Evolutionary conservation across 2,113 vertebrate species (phyloP).

Genomic region (Etheostoma spectabile): DNA sequence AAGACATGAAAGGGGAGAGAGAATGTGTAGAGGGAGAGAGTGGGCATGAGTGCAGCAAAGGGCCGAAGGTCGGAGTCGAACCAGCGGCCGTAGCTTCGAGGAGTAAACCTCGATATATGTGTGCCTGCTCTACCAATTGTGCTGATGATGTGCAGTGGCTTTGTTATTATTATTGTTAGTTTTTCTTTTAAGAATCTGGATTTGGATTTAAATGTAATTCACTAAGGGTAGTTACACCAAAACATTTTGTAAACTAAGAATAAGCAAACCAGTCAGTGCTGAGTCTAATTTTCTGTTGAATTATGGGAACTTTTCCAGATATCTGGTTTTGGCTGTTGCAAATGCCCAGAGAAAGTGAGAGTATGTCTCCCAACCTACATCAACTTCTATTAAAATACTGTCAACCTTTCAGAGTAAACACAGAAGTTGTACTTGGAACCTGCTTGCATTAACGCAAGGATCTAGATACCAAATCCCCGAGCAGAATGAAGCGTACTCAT

Average conservation of each 20-base stretch:
- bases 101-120: too few species aligned
- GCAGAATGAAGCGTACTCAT: too few species aligned
- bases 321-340: background rate
- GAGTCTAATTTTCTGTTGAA: background rate
- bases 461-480: background rate
- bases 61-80: too few species aligned
- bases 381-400: conserved; percentile 16
- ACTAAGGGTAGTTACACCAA: background rate
- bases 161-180: background rate
- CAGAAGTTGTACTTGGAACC: background rate
- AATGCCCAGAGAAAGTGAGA: background rate
- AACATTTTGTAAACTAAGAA: background rate
- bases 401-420: conserved; percentile 2
- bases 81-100: too few species aligned
- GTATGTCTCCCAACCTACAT: background rate
- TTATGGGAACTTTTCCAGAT: background rate
- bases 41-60: too few species aligned
- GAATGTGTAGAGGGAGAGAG: too few species aligned
- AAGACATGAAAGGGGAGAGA: too few species aligned
- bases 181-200: too few species aligned
- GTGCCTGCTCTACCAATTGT: too few species aligned
- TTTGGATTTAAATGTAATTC: background rate
- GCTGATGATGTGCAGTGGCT: background rate
- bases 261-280: background rate
- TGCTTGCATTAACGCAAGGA: background rate